Percentiles rank a stretch among this genome's conserved stretches.
Evolutionary conservation across 2,113 vertebrate species (phyloP).

Genomic region (Sceloporus tristichus): DNA sequence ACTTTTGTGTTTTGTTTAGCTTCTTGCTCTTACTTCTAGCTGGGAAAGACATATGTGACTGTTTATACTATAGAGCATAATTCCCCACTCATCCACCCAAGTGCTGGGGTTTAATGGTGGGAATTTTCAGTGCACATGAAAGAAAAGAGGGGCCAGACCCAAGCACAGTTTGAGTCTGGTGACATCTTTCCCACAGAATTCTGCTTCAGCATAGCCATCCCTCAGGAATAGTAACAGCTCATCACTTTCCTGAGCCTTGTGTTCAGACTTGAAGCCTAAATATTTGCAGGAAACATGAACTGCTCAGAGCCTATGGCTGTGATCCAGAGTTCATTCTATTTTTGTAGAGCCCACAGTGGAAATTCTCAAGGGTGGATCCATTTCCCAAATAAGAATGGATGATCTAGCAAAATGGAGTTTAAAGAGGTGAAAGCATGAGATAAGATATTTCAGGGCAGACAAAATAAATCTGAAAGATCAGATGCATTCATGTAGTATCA

Average conservation of each 20-base stretch:
- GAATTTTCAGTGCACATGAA: slow-evolving; percentile 26
- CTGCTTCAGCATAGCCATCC: not conserved
- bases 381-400: not conserved
- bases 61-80: not conserved
- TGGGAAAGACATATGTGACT: not conserved
- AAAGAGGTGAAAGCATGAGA: not conserved
- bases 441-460: not conserved
- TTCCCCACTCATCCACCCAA: not conserved
- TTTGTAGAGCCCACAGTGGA: not conserved
- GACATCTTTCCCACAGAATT: slow-evolving; percentile 31
- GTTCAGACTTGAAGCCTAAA: not conserved
- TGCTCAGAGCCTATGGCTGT: not conserved
- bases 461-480: not conserved
- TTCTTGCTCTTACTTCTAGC: not conserved
- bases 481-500: not conserved
- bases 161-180: not conserved
- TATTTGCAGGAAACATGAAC: not conserved
- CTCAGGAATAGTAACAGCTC: not conserved
- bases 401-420: too few relatives aligned
- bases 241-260: not conserved
- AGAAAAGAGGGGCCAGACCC: not conserved
- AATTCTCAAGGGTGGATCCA: not conserved
- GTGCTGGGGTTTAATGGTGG: slow-evolving; percentile 8
- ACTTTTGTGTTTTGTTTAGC: not conserved
- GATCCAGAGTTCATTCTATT: not conserved